These are phyloP conservation scores for Entomyzon cyanotis DNA, from an alignment of 2,113 vertebrate genomes.

Conservation along the genomic window DNA sequence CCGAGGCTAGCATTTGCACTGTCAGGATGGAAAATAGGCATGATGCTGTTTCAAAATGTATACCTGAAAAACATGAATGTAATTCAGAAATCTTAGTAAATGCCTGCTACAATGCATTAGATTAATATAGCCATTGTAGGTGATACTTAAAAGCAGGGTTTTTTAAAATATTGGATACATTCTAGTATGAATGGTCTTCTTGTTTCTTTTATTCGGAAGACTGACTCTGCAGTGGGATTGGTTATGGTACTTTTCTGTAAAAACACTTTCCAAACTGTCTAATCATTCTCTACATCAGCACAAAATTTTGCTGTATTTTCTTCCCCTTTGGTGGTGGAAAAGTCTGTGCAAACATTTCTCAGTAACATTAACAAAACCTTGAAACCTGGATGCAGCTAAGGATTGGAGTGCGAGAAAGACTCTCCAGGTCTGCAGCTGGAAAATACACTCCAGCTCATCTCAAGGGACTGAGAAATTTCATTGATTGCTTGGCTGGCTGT, in stretches of 20 bases:
- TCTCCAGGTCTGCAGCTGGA: not conserved
- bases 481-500: not conserved
- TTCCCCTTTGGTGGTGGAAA: not conserved
- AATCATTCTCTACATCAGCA: not conserved
- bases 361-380: not conserved
- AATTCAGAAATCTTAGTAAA: not conserved
- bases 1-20: not conserved
- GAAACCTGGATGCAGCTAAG: not conserved
- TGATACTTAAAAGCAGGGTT: not conserved
- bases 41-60: not conserved
- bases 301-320: not conserved
- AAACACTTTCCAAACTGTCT: not conserved
- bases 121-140: not conserved
- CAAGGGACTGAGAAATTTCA: not conserved
- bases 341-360: not conserved
- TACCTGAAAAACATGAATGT: not conserved
- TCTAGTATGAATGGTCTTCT: too few species aligned
- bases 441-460: not conserved
- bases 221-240: not conserved
- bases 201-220: not conserved
- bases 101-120: not conserved
- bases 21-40: not conserved
- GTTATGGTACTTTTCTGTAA: not conserved
- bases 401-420: rapidly evolving
- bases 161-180: not conserved